Evolutionary conservation across 2,888 invertebrate species (phyloP), one percentile per base, ranked within the genome.

Genomic region (Chesias legatella): DNA sequence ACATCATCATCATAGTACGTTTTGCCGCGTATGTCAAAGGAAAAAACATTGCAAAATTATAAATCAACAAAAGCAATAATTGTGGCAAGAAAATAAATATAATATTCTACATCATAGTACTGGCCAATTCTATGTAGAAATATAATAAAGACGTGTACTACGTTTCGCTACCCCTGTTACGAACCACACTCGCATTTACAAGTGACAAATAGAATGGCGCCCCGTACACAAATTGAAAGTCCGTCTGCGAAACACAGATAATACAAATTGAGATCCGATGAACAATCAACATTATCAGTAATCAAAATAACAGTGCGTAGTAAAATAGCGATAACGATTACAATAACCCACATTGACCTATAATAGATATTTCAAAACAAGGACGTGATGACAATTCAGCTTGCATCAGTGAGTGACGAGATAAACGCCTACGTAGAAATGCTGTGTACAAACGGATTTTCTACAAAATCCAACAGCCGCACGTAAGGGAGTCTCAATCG

Each of bases 141-240:
- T 46, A 46, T 33, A 40, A 53, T 51, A 50, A 51, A 53, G 47
- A 45, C 48, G 41, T 27, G 43, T 37, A 43, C 27, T 45, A 28
- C 43, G 48, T 36, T 44, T 26, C 38, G 33, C 43, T 31, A 38
- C 49, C 45, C n/a, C 49, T 51, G 40, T 43, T 39, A 37, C 40
- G 33, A 40, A 45, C 45, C 56, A 53, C 61, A 42, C 55, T 60
- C 57, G 63, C 59, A 63, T 59, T 61, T 60, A 60, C 56, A 54
- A 54, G 61, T 58, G 65, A 71, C 66, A 64, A 65, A 65, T 64
- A 61, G 37, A 63, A 58, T 57, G 59, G 53, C 39, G 32, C 37
- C 46, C 34, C 26, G 31, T 37, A 44, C 41, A 50, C 44, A 48
- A 47, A 50, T 48, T 52, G 32, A 32, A 40, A 22, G 9, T 22